phyloP scores from a whole-genome alignment of 2,888 invertebrate genomes.

The Teinopalpus imperialis region DNA sequence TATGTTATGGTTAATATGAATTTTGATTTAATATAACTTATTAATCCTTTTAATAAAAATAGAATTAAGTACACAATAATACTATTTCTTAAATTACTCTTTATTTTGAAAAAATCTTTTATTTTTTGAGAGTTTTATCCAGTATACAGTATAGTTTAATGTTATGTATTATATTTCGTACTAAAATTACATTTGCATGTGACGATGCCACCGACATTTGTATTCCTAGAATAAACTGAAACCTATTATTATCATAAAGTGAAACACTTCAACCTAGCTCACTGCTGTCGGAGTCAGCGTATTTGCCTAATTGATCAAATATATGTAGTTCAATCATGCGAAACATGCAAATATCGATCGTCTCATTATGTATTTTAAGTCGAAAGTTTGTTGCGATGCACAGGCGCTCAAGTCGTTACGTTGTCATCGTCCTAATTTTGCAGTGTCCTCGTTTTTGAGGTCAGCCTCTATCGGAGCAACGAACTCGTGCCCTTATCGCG shows the following conservation, averaged over 20 bases:
- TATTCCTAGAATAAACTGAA: conserved; percentile 50
- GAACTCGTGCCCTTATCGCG: conserved; percentile 82
- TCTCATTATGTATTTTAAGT: conserved; percentile 44
- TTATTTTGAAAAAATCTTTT: too few relatives aligned
- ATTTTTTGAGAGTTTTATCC: too few relatives aligned
- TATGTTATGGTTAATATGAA: too few relatives aligned
- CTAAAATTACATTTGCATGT: too few relatives aligned
- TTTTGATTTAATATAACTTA: too few relatives aligned
- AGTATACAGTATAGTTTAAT: too few relatives aligned
- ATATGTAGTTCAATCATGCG: conserved; percentile 66
- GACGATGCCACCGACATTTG: too few relatives aligned
- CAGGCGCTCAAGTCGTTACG: conserved; percentile 74
- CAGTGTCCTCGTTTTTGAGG: conserved; percentile 88
- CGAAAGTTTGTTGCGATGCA: conserved; percentile 49
- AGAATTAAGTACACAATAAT: too few relatives aligned
- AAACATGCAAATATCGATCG: conserved; percentile 40
- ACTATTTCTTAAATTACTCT: too few relatives aligned
- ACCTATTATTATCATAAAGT: conserved; percentile 62
- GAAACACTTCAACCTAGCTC: conserved; percentile 72
- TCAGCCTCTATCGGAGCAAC: conserved; percentile 83
- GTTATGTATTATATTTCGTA: too few relatives aligned
- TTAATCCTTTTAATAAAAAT: too few relatives aligned
- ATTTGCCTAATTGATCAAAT: conserved; percentile 82
- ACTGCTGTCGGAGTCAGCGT: conserved; percentile 74
- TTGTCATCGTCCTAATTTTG: conserved; percentile 83